Conservation (phyloP, 2,888 invertebrate genomes). For the Ochlodes sylvanus region DNA sequence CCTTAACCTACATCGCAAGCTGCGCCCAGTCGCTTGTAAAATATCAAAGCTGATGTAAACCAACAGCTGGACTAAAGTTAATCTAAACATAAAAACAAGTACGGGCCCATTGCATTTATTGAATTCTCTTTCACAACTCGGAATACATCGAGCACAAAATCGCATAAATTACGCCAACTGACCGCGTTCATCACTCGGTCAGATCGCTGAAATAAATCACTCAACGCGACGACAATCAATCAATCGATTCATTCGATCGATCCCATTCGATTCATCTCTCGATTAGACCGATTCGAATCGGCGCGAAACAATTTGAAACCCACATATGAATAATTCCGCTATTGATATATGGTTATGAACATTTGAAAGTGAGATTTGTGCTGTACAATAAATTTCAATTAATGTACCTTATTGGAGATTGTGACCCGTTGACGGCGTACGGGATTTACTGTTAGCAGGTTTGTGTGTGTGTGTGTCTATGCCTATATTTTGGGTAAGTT, state of each 20-base stretch:
- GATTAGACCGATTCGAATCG: conserved; percentile 65
- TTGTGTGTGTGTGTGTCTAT: background rate
- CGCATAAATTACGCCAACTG: conserved; percentile 32
- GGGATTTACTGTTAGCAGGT: conserved; percentile 6
- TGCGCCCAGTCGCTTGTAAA: too few species aligned
- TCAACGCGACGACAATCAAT: conserved; percentile 65
- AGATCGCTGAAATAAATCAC: conserved; percentile 65
- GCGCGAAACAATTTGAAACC: conserved; percentile 65
- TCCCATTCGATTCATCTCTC: conserved; percentile 74
- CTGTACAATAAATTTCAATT: conserved; percentile 35
- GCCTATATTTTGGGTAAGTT: background rate
- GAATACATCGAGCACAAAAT: conserved; percentile 28
- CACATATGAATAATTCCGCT: conserved; percentile 44
- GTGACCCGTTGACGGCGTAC: conserved; percentile 5
- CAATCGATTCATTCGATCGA: conserved; percentile 69
- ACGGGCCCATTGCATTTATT: background rate
- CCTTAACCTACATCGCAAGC: too few species aligned
- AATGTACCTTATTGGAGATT: conserved; percentile 25
- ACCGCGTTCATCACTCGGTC: conserved; percentile 30
- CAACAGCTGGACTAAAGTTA: background rate
- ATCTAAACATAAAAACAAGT: background rate
- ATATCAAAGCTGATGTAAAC: background rate
- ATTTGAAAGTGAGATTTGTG: conserved; percentile 36
- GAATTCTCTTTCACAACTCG: conserved; percentile 13
- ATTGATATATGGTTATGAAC: conserved; percentile 50